Evolutionary conservation across 2,113 vertebrate genomes (phyloP).

Genomic region (Chionodraco myersi): DNA sequence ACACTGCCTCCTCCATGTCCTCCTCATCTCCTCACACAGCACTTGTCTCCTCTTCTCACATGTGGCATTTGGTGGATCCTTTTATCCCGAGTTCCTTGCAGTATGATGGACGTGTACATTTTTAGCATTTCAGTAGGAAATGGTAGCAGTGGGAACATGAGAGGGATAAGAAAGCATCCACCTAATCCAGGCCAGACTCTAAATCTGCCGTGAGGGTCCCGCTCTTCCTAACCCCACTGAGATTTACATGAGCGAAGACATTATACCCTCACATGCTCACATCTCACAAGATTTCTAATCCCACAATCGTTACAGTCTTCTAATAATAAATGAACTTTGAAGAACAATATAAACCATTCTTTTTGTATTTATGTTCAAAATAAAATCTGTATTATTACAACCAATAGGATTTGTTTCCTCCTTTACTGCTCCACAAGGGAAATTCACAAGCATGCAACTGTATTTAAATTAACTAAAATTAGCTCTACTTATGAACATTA

Average conservation of each 20-base stretch:
- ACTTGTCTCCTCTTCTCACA: constrained; percentile 19
- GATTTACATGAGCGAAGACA: background rate
- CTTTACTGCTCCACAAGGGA: background rate
- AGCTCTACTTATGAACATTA: background rate
- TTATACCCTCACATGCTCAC: background rate
- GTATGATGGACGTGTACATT: constrained; percentile 10
- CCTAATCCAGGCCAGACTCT: background rate
- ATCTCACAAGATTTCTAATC: too few relatives aligned
- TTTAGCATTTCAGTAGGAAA: constrained; percentile 12
- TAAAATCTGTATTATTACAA: background rate
- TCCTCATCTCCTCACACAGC: constrained; percentile 31
- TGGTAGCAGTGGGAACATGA: background rate
- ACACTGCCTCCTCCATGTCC: constrained; percentile 26
- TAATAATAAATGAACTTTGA: too few relatives aligned
- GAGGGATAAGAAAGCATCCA: background rate
- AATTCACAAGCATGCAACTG: background rate
- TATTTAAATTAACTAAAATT: background rate
- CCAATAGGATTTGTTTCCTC: background rate
- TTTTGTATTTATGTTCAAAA: too few relatives aligned
- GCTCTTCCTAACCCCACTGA: background rate
- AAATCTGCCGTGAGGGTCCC: background rate
- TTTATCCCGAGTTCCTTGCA: constrained; percentile 43
- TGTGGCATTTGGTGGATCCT: constrained; percentile 29
- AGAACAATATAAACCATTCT: background rate
- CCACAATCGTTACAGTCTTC: background rate